Base-by-base conservation (phyloP, 2,797 vertebrate species). In the Spinus olivaceus region DNA sequence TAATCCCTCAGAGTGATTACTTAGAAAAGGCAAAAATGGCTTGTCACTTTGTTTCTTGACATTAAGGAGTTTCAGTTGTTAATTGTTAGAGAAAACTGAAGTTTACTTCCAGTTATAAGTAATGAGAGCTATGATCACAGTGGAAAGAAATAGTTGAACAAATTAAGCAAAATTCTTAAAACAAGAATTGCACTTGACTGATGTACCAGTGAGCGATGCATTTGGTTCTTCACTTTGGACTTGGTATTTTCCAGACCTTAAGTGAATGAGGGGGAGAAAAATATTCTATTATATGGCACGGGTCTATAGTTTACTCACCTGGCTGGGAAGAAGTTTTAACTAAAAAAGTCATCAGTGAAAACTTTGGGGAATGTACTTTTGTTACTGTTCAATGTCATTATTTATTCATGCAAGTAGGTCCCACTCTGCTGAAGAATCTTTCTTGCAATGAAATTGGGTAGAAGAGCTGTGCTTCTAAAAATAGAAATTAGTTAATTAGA, bases 51-150 rank as follows among this genome's bases (percentile, higher is more conserved):
- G 32, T 41, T 76, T 94, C 59, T 86, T 91, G 61, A 67, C 69
- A 49, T 33, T 51, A 63, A 88, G 50, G 22, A 74, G 13, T 30
- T 74, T 42, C 11, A 33, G 73, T 78, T 92, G 86, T 94, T 96
- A 97, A 90, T 42, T 53, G 21, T 46, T 74, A 80, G 54, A 54
- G 35, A 67, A 56, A 91, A 23, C n/a, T 42, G 50, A 74, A 90
- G 53, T 80, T 96, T 76, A 63, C 60, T 92, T 87, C 77, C 50
- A 33, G 41, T 92, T 93, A 85, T 12, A 89, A 81, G 54, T 94
- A 91, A 47, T 20, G 93, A 87, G 81, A 80, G 30, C 63, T 84
- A 28, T 91, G 57, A 59, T 53, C 12, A 18, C 51, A 80, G 59
- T 81, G 86, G 49, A 86, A 89, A 85, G 22, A 71, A 91, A 44